phyloP scores from a whole-genome alignment of 2,888 invertebrate genomes.

The Stenodera caucasica region DNA sequence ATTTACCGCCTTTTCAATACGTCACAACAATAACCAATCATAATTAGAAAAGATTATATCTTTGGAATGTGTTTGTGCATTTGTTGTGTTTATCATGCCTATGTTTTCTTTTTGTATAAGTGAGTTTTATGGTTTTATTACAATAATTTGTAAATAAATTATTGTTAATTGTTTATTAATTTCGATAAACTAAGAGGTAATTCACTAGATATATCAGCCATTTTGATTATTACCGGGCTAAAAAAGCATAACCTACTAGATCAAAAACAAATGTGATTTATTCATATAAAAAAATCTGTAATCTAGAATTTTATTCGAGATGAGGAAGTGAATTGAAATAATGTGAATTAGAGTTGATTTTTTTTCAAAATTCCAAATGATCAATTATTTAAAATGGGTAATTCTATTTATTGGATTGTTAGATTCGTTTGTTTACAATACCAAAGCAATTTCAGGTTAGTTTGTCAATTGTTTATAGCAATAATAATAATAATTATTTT shows the following conservation, averaged over 20 bases:
- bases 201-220: background rate
- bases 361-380: background rate
- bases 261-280: background rate
- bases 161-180: background rate
- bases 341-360: background rate
- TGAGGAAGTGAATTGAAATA: background rate
- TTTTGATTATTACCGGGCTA: background rate
- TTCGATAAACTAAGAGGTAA: background rate
- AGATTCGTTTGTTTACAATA: background rate
- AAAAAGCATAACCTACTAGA: background rate
- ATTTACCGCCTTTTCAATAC: background rate
- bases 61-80: background rate
- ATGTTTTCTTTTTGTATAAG: background rate
- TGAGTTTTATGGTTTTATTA: background rate
- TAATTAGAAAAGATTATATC: no score
- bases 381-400: slow-evolving; percentile 1
- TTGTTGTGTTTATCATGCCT: background rate
- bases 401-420: background rate
- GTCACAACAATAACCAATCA: background rate
- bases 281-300: no score
- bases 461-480: background rate
- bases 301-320: background rate
- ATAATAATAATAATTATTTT: background rate
- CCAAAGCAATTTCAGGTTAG: slow-evolving; percentile 7
- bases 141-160: background rate